These are phyloP conservation scores for Papilio glaucus DNA, from an alignment of 1,140 invertebrate species.

Conservation along the genomic window DNA sequence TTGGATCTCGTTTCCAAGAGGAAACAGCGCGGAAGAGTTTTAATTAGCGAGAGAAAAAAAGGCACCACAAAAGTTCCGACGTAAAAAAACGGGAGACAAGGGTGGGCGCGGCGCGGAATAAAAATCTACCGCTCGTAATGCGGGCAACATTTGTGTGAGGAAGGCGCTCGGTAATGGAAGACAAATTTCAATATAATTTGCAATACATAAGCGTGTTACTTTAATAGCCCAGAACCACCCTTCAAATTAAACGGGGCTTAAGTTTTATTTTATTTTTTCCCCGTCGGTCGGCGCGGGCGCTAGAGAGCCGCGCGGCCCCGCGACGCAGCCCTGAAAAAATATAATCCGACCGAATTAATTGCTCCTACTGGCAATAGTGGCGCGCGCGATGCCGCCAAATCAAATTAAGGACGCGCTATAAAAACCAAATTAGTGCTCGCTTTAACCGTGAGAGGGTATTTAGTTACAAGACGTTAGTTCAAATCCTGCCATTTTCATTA, in stretches of 20 bases:
- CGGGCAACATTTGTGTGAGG: slow-evolving; percentile 83
- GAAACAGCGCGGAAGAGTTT: slow-evolving; percentile 83
- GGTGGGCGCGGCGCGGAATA: slow-evolving; percentile 79
- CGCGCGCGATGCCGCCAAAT: slow-evolving; percentile 82
- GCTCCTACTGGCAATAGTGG: slow-evolving; percentile 80
- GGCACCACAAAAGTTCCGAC: slow-evolving; percentile 78
- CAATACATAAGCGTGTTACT: slow-evolving; percentile 85
- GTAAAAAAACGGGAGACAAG: slow-evolving; percentile 82
- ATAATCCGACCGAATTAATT: slow-evolving; percentile 84
- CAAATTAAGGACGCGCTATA: slow-evolving; percentile 84
- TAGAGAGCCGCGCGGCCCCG: slow-evolving; percentile 55
- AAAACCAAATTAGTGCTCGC: slow-evolving; percentile 85
- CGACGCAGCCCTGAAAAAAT: slow-evolving; percentile 77
- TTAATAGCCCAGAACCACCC: slow-evolving; percentile 85
- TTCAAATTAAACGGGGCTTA: slow-evolving; percentile 85
- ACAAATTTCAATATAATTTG: slow-evolving; percentile 85
- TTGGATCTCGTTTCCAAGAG: slow-evolving; percentile 80
- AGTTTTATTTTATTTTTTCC: slow-evolving; percentile 83
- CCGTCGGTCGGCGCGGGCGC: slow-evolving; percentile 63
- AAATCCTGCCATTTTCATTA: slow-evolving; percentile 84
- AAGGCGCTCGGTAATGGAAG: slow-evolving; percentile 82
- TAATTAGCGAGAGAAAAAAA: slow-evolving; percentile 83
- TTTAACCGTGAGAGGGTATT: slow-evolving; percentile 83
- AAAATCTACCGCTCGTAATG: slow-evolving; percentile 81
- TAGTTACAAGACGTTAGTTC: slow-evolving; percentile 84